A percentile compares a stretch with the other conserved stretches of the same genome.
These are phyloP conservation scores for Nymphalis io DNA, from an alignment of 1,140 invertebrate genomes.

Conservation along the genomic window DNA sequence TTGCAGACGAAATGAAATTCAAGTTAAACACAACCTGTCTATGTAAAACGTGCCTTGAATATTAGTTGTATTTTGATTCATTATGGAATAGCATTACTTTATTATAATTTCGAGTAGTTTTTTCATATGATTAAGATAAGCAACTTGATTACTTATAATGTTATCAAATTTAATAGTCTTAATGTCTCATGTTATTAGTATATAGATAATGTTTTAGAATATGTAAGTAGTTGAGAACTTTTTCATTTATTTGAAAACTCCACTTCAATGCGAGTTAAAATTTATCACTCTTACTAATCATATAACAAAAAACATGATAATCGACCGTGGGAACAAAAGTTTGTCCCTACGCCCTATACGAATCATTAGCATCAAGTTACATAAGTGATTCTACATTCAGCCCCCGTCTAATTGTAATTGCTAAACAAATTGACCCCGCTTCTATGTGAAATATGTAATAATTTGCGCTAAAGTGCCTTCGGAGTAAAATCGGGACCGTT, in stretches of 20 bases:
- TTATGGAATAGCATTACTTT: too few relatives aligned
- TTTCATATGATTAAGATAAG: too few relatives aligned
- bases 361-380: slow-evolving; percentile 57
- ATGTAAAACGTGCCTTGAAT: neutral
- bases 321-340: slow-evolving; percentile 56
- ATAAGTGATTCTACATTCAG: slow-evolving; percentile 43
- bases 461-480: slow-evolving; percentile 39
- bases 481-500: slow-evolving; percentile 11
- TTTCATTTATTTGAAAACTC: neutral
- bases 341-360: slow-evolving; percentile 47
- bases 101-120: too few relatives aligned
- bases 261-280: slow-evolving; percentile 1
- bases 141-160: too few relatives aligned
- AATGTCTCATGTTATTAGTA: too few relatives aligned
- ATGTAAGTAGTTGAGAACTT: neutral
- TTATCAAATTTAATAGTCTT: too few relatives aligned
- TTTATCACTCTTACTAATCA: slow-evolving; percentile 42
- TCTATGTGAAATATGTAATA: slow-evolving; percentile 45
- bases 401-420: slow-evolving; percentile 56
- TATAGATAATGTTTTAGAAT: neutral
- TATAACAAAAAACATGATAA: slow-evolving; percentile 40
- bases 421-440: slow-evolving; percentile 51
- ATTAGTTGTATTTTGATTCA: neutral
- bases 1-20: slow-evolving; percentile 1
- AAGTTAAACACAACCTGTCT: neutral